A percentile compares a stretch with the other conserved stretches of the same genome.
Evolutionary conservation across 2,888 invertebrate species (phyloP).

Genomic region (Chymomyza amoena): DNA sequence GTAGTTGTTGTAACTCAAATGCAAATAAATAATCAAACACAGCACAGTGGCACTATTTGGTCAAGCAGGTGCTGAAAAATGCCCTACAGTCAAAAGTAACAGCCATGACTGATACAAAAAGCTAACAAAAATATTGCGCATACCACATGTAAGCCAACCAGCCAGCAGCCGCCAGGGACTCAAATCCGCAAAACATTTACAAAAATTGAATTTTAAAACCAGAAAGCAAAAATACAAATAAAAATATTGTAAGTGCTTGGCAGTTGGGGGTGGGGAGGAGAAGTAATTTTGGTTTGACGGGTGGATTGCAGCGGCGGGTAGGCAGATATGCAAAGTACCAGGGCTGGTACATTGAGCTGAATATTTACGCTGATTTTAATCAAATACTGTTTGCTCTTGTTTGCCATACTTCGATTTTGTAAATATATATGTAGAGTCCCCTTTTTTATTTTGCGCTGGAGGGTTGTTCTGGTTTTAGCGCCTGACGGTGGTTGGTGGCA

Average conservation of each 20-base stretch:
- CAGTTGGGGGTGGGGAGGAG: no score
- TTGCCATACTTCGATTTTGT: slow-evolving; percentile 28
- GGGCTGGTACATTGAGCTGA: slow-evolving; percentile 8
- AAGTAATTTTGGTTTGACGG: neutral
- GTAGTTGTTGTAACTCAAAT: neutral
- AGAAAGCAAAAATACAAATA: neutral
- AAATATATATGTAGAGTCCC: neutral
- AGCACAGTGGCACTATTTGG: neutral
- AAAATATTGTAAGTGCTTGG: neutral
- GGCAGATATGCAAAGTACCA: no score
- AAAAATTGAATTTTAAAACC: slow-evolving; percentile 63
- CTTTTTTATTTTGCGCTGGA: slow-evolving; percentile 8
- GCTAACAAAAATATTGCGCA: slow-evolving; percentile 39
- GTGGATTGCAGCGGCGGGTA: neutral
- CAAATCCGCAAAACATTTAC: slow-evolving; percentile 62
- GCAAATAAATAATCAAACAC: slow-evolving; percentile 23
- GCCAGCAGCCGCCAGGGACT: neutral
- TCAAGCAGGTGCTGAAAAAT: neutral
- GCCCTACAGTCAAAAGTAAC: neutral
- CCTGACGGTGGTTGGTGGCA: slow-evolving; percentile 49
- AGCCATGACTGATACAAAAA: neutral
- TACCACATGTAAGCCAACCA: slow-evolving; percentile 47
- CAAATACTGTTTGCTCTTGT: slow-evolving; percentile 46
- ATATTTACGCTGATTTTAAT: slow-evolving; percentile 66
- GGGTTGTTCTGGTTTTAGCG: neutral